Base-by-base conservation (phyloP, 2,888 invertebrate species). In the Mylabris sibirica region DNA sequence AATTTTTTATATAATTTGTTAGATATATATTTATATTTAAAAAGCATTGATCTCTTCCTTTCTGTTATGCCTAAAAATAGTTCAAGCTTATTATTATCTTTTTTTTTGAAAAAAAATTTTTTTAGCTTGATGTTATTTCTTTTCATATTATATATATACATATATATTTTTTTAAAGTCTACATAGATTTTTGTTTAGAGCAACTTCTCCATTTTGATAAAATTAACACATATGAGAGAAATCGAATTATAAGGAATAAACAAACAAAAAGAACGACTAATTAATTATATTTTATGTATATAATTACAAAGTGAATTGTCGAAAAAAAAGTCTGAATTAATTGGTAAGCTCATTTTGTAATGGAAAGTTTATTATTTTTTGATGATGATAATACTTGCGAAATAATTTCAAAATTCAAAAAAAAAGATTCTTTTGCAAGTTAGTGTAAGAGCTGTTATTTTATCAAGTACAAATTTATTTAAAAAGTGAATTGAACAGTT, bases 391-490 rank as follows among this genome's bases (percentile, higher is more conserved):
- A 60, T 53, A 44, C 64, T 69, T 66, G 66, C 66, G 66, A 63
- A 69, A 72, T 63, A 70, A 63, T 14, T 38, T 67, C 66, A 64
- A 65, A 30, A 30, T 30, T 30, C 30, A 30, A 30, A 30, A 30
- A 26, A 30, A 30, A 70, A 72, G 65, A 67, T 78, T 76, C 76
- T 79, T 78, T 78, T 78, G 77, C 76, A 74, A 75, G 72, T 70
- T 67, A 72, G 74, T 75, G 74, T 75, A 76, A 78, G 78, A 79
- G 76, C 75, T 78, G 78, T 79, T 78, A 78, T 77, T 79, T 80
- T 79, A 76, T 78, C 75, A 82, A 83, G 82, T 83, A 82, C 79
- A 81, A 80, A 81, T 80, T 80, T 80, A 80, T 80, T 79, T 81
- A 70, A 73, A 30, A 76, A 78, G 79, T 80, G 77, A 80, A 78